Conservation (phyloP, 1,140 invertebrate species). For the Capitella teleta region DNA sequence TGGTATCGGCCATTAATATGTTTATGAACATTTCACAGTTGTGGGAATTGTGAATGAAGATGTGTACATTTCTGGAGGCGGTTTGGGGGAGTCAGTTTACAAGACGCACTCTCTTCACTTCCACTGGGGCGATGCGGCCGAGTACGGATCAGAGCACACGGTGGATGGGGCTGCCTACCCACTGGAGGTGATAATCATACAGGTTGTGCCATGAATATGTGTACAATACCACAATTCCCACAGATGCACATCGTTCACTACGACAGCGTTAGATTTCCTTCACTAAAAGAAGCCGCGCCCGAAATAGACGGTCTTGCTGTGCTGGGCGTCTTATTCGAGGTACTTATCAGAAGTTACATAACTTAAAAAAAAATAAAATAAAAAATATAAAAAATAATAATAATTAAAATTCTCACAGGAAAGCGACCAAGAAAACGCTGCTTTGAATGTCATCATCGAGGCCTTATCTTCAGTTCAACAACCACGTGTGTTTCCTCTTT, state of each 20-base stretch:
- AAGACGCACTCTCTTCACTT: conserved; percentile 27
- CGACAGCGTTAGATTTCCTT: background rate
- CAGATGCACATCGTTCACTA: conserved; percentile 14
- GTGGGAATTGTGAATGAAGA: background rate
- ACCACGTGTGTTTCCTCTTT: too few relatives aligned
- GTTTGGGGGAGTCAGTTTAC: conserved; percentile 42
- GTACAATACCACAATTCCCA: background rate
- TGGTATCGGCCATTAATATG: background rate
- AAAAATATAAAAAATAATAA: too few relatives aligned
- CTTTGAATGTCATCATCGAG: too few relatives aligned
- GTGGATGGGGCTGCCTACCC: conserved; percentile 13
- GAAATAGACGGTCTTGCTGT: conserved; percentile 6
- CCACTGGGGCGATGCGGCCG: conserved; percentile 26
- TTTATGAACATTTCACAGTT: background rate
- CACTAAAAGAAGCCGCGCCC: background rate
- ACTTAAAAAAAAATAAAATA: too few relatives aligned
- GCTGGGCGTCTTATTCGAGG: conserved; percentile 9
- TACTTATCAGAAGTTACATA: too few relatives aligned
- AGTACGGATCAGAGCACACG: conserved; percentile 27
- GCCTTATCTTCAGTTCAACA: too few relatives aligned
- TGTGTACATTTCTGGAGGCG: background rate
- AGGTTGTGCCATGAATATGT: background rate
- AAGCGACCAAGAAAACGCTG: too few relatives aligned
- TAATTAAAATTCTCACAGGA: too few relatives aligned
- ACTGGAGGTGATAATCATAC: conserved; percentile 1